Base-by-base conservation (phyloP, 2,888 invertebrate genomes). In the Tubulanus polymorphus region DNA sequence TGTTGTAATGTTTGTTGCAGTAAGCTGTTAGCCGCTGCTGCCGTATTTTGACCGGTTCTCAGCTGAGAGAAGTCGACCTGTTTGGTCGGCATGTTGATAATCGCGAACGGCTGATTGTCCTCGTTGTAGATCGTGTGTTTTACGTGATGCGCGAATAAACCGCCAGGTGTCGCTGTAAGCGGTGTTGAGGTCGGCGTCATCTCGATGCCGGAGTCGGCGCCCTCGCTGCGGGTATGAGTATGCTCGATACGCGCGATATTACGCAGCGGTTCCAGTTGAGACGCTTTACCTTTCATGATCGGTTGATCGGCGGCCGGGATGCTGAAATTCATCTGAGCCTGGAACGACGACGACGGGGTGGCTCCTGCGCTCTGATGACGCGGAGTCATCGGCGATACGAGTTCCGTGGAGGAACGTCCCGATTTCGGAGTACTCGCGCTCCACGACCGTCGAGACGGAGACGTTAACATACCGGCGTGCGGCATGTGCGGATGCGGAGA, bases 401-500 rank as follows among this genome's bases (percentile, higher is more conserved):
- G 68, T 48, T 75, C 75, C 1, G 70, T 69, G 1, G 73, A 72
- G 2, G 72, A 70, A 52, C 72, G 71, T 23, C 70, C 68, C 5
- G 73, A 72, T 51, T 74, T 74, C 15, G 69, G 66, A 1, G 50
- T 57, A 37, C 55, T 59, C 10, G 69, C 64, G 48, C 71, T 70
- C 73, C 73, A 73, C 51, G 70, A 69, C 26, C 73, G 63, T 3
- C 70, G 65, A n/a, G n/a, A n/a, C 5, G 72, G 73, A 2, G 74
- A 71, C 1, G 64, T 63, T 51, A 73, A 61, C 53, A 70, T 66
- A 8, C 61, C 63, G 28, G 62, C 61, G 3, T 70, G 68, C 37
- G 63, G 71, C 15, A 71, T 68, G 50, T 66, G 68, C 20, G 71
- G 71, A 58, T 73, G 74, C 6, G 75, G 74, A 26, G 74, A 75